Evolutionary conservation across 2,113 vertebrate genomes (phyloP).

Genomic region (Canis aureus): DNA sequence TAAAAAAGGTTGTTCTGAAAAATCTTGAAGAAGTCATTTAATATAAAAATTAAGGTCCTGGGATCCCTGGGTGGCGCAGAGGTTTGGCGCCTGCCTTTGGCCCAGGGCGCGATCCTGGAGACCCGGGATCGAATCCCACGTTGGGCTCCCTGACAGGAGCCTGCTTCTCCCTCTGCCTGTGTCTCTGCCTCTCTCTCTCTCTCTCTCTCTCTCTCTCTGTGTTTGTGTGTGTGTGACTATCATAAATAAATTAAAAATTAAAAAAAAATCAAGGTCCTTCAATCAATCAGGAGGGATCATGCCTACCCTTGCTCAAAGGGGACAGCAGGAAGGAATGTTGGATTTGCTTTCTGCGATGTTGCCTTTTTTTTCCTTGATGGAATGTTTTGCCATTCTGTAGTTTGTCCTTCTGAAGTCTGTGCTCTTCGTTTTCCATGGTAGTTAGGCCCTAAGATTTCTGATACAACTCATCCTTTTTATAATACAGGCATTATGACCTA

Average conservation of each 20-base stretch:
- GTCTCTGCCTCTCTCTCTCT: too few relatives aligned
- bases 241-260: too few relatives aligned
- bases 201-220: too few relatives aligned
- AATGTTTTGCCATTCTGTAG: background rate
- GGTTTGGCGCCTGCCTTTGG: too few relatives aligned
- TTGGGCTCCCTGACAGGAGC: too few relatives aligned
- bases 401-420: background rate
- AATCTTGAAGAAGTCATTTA: background rate
- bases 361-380: background rate
- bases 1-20: background rate
- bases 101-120: too few relatives aligned
- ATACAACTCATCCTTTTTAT: background rate
- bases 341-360: background rate
- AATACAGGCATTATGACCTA: background rate
- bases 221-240: too few relatives aligned
- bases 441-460: background rate
- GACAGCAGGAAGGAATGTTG: background rate
- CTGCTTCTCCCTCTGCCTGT: too few relatives aligned
- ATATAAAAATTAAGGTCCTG: background rate
- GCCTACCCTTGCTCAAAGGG: background rate
- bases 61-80: too few relatives aligned
- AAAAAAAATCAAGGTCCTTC: background rate
- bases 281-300: rapidly evolving
- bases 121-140: too few relatives aligned
- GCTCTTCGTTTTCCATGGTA: background rate